Evolutionary conservation across 2,888 invertebrate genomes (phyloP), one percentile per base, ranked within the genome.

Genomic region (Stegophylla sp.): DNA sequence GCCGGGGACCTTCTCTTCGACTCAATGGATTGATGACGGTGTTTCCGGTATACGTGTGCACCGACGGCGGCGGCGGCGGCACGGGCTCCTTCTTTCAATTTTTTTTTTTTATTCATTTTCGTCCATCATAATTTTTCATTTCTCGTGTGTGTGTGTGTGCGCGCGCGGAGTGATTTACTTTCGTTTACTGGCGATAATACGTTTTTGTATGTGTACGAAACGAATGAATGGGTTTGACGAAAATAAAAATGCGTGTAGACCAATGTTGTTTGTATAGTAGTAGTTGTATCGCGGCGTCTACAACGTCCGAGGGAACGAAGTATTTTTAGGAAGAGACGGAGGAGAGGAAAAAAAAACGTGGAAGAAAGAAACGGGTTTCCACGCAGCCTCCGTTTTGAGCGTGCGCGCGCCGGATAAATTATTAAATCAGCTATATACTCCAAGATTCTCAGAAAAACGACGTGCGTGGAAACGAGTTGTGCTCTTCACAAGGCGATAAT

Each of bases 401-500:
- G 41, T 61, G 63, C 48, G 69, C 48, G 41, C 69, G 63, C 48
- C 71, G 79, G 79, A 79, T 79, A 79, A 79, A 79, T 71, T 69
- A 79, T 79, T 59, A 69, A 79, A 71, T 76, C 66, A n/a, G n/a
- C n/a, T n/a, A n/a, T 56, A 56, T 43, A 63, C 76, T 71, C n/a
- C 61, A 69, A 71, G 69, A 71, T 79, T 79, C 79, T 79, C 61
- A 61, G 79, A 79, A 79, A 71, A 63, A 63, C 71, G 51, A 63
- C 10, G 79, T 45, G 69, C 59, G 48, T 63, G 71, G 71, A 79
- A 79, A 79, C 79, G 71, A 79, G 79, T 79, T 41, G n/a, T n/a
- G 51, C 51, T 79, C 79, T 79, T 79, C 79, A 79, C 79, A 79
- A 79, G 79, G 79, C 71, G 79, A n/a, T n/a, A n/a, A n/a, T 79